Conservation (phyloP, 2,797 vertebrate species). For the Labeo calbasu region DNA sequence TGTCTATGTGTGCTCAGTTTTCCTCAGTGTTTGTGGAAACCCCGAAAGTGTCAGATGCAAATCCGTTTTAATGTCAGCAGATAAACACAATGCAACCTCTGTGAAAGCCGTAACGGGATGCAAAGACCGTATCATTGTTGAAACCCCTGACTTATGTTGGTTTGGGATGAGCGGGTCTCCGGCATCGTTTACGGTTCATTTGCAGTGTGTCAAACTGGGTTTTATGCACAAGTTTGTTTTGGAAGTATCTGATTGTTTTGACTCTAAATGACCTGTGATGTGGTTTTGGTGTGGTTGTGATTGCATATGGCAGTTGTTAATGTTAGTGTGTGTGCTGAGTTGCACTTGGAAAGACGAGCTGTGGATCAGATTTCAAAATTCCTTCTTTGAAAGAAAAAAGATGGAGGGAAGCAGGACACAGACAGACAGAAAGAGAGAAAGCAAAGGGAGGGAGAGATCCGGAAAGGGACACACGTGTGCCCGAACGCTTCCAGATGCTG, state of each 20-base stretch:
- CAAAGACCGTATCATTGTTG: not conserved
- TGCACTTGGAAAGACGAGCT: conserved; percentile 59
- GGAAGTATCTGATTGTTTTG: conserved; percentile 12
- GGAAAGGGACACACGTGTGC: conserved; percentile 63
- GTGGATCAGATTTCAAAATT: conserved; percentile 68
- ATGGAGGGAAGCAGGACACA: conserved; percentile 12
- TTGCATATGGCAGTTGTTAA: conserved; percentile 18
- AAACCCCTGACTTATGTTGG: conserved; percentile 10
- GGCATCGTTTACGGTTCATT: conserved; percentile 7
- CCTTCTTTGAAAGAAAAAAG: conserved; percentile 55
- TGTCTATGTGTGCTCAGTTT: not conserved
- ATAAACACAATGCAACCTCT: not conserved
- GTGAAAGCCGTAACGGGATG: not conserved
- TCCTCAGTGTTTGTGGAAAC: not conserved
- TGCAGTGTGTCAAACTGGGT: conserved; percentile 7
- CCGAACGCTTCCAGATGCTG: conserved; percentile 78
- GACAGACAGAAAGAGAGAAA: conserved; percentile 39
- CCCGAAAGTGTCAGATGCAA: not conserved
- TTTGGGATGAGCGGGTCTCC: not conserved
- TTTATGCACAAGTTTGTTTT: conserved; percentile 28
- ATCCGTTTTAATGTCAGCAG: not conserved
- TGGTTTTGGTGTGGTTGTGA: conserved; percentile 14
- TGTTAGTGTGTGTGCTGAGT: conserved; percentile 25
- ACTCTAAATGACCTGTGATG: conserved; percentile 22
- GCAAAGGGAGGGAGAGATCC: conserved; percentile 56